Evolutionary conservation across 2,113 vertebrate species (phyloP).

Genomic region (Colossoma macropomum): DNA sequence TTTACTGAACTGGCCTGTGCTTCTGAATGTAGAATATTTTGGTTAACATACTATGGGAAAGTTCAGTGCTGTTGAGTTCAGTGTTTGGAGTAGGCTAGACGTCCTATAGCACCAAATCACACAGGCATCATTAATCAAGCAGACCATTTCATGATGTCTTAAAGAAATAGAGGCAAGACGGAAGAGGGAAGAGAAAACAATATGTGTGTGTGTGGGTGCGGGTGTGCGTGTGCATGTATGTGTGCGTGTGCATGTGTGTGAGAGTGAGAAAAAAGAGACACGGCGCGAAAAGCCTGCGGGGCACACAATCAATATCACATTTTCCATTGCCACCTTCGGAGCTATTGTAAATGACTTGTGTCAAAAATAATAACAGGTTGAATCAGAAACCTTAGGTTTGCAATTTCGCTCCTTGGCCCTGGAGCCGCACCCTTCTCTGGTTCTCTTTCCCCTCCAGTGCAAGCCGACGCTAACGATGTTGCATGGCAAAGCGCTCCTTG

Average conservation of each 20-base stretch:
- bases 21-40: background rate
- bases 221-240: conserved; percentile 2
- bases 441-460: conserved; percentile 55
- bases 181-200: conserved; percentile 60
- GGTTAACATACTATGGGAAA: background rate
- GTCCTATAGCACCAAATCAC: conserved; percentile 26
- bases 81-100: conserved; percentile 7
- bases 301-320: conserved; percentile 86
- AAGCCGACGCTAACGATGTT: conserved; percentile 73
- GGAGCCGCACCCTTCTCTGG: conserved; percentile 68
- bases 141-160: conserved; percentile 50
- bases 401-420: conserved; percentile 78
- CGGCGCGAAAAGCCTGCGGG: conserved; percentile 79
- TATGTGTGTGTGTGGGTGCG: conserved; percentile 54
- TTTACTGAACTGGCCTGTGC: background rate
- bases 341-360: conserved; percentile 87
- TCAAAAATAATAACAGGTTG: conserved; percentile 87
- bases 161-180: conserved; percentile 59
- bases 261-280: conserved; percentile 50
- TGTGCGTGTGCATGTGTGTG: conserved; percentile 20
- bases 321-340: conserved; percentile 85
- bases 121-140: conserved; percentile 44
- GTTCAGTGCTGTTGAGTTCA: background rate
- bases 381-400: conserved; percentile 85
- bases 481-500: conserved; percentile 62